Base-by-base conservation (phyloP, 2,113 vertebrate genomes). In the Corynorhinus townsendii region DNA sequence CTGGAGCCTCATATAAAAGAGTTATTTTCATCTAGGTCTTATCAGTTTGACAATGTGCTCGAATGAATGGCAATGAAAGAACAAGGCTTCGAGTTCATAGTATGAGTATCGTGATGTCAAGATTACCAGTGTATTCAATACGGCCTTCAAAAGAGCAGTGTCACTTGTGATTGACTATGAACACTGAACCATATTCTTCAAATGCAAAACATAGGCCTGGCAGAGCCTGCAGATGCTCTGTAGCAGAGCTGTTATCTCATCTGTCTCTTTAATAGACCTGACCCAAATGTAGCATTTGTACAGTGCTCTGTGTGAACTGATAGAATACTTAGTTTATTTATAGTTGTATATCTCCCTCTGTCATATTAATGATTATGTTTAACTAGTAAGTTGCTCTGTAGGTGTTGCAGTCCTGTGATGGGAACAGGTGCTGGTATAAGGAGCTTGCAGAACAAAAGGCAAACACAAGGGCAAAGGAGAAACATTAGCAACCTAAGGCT, bases 361-460 rank as follows among this genome's bases (percentile, higher is more conserved):
- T 38, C 17, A 81, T 24, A 52, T 77, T 97, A 94, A 54, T 73
- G 79, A 45, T 19, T 66, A 2, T 66, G 2, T 82, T 96, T 95
- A 19, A 82, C 56, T 82, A 15, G 11, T 90, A 45, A 77, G 11
- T 77, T 62, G 4, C 38, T 52, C 62, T 26, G 2, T 54, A 64
- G 47, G 35, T 62, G 71, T 40, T 90, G 26, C 75, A 47, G 89
- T 94, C 84, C 72, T 49, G 0, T 82, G 77, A 84, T 54, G 92
- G 91, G 45, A 94, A 35, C 22, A 90, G 68, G 69, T 17, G 30
- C 4, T 64, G 4, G 86, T 89, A 69, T 94, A 96, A 97, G 82
- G 20, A 62, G 24, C 47, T 73, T 71, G 38, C 66, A 40, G 28
- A 43, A 64, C 93, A 91, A 95, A 83, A 40, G 24, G 30, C 59